Evolutionary conservation across 2,113 vertebrate species (phyloP).

Genomic region (Pampusana beccarii): DNA sequence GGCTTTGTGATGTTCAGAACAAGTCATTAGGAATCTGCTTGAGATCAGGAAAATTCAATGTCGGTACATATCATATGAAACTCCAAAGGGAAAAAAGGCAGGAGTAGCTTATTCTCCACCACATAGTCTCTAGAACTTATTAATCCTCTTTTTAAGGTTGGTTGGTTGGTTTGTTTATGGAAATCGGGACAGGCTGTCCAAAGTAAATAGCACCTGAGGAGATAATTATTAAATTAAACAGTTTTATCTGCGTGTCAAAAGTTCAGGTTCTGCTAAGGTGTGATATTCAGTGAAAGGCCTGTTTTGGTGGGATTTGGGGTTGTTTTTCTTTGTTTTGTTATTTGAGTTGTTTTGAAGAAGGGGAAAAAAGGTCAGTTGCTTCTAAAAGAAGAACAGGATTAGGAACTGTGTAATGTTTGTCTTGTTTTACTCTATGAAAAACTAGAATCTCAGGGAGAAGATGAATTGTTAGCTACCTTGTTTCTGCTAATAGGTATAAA

Average conservation of each 20-base stretch:
- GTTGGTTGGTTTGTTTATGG: neutral
- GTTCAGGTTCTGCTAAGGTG: neutral
- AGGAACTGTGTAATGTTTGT: neutral
- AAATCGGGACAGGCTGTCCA: neutral
- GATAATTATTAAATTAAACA: neutral
- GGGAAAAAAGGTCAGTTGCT: neutral
- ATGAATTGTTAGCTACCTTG: neutral
- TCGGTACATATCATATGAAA: neutral
- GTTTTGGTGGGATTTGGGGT: neutral
- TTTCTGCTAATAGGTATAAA: neutral
- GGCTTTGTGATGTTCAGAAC: neutral
- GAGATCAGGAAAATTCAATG: neutral
- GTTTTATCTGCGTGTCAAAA: neutral
- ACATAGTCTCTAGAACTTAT: neutral
- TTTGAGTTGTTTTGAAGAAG: neutral
- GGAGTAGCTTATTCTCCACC: neutral
- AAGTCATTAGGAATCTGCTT: neutral
- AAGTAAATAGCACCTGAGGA: neutral
- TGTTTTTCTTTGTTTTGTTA: neutral
- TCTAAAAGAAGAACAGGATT: neutral
- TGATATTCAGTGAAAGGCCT: neutral
- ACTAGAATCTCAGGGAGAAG: neutral
- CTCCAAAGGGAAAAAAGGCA: neutral
- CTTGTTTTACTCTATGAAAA: neutral
- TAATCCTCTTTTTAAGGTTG: neutral